Conservation (phyloP, 2,888 invertebrate species). For the Torymus texanus region DNA sequence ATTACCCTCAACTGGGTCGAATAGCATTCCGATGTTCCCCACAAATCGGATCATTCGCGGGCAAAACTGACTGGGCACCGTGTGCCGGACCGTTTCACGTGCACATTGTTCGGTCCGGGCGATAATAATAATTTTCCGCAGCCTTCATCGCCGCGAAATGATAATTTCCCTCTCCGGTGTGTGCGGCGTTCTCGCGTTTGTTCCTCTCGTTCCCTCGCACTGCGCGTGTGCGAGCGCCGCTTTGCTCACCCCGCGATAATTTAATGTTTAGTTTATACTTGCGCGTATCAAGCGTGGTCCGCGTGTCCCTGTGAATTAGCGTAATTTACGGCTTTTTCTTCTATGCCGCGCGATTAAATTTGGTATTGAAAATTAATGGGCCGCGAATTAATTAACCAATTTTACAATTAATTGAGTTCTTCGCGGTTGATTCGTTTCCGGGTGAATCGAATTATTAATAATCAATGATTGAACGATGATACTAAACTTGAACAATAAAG, state of each 20-base stretch:
- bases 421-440: neutral
- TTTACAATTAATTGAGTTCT: conserved; percentile 9
- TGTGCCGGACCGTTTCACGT: neutral
- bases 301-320: neutral
- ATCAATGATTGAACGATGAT: no score
- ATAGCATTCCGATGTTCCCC: conserved; percentile 44
- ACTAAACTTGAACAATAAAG: no score
- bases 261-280: conserved; percentile 38
- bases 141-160: conserved; percentile 11
- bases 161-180: conserved; percentile 14
- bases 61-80: conserved; percentile 34
- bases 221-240: no score
- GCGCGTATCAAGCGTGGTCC: conserved; percentile 8
- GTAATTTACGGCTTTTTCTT: conserved; percentile 10
- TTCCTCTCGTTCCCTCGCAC: no score
- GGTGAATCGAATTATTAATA: conserved; percentile 2
- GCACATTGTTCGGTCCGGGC: conserved; percentile 25
- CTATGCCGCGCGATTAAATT: no score
- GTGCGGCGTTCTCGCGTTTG: no score
- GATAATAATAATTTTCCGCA: conserved; percentile 38
- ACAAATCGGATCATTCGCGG: conserved; percentile 47
- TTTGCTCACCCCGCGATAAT: conserved; percentile 10
- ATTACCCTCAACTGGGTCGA: conserved; percentile 38
- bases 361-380: neutral
- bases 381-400: conserved; percentile 11